Conservation (phyloP, 2,797 vertebrate genomes). For the Mormyrus proboscirostris region DNA sequence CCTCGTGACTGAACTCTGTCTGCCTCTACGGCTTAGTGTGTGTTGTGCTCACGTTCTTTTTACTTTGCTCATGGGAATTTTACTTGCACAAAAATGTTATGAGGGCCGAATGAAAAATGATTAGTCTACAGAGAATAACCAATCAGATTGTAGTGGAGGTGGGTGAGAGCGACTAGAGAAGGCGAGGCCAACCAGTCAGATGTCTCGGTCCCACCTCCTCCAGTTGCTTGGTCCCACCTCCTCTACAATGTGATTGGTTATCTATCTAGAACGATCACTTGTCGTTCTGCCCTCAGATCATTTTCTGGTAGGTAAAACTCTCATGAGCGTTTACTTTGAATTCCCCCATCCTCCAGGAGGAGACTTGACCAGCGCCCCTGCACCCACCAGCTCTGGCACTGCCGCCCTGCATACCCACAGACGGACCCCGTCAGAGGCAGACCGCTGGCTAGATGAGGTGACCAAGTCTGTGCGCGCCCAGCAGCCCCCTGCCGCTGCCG, state of each 20-base stretch:
- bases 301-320: background rate
- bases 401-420: conserved; percentile 66
- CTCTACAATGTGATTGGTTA: background rate
- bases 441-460: conserved; percentile 95
- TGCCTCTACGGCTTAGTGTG: background rate
- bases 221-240: background rate
- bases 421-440: conserved; percentile 90
- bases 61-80: background rate
- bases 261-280: background rate
- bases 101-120: background rate
- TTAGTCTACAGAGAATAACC: background rate
- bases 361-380: conserved; percentile 65
- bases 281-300: background rate
- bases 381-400: conserved; percentile 40
- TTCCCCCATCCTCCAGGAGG: conserved; percentile 10
- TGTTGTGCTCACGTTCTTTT: background rate
- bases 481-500: conserved; percentile 43
- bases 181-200: background rate
- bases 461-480: conserved; percentile 80
- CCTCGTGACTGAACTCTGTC: background rate
- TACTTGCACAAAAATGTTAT: background rate
- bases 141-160: background rate
- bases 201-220: background rate
- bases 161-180: background rate
- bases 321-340: background rate